These are phyloP conservation scores for Harpalus rufipes DNA, from an alignment of 2,888 invertebrate genomes.

Conservation along the genomic window DNA sequence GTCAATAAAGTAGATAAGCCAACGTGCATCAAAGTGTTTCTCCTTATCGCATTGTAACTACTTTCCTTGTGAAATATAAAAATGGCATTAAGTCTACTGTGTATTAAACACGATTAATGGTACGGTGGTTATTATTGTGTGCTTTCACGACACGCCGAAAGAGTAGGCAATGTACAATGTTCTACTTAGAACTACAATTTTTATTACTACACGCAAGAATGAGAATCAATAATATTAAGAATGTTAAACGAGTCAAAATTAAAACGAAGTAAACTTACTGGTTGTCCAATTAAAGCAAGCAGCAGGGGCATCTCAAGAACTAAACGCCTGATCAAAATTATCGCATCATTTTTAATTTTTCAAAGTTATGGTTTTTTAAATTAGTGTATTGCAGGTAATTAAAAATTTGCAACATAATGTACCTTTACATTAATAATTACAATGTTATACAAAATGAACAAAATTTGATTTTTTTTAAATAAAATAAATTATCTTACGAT, in stretches of 20 bases:
- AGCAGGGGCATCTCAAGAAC: no score
- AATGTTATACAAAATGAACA: no score
- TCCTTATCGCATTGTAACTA: slow-evolving; percentile 52
- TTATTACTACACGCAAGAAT: slow-evolving; percentile 38
- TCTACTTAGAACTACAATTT: slow-evolving; percentile 13
- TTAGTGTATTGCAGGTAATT: no score
- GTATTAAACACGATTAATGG: slow-evolving; percentile 59
- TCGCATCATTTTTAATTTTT: no score
- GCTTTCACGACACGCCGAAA: slow-evolving; percentile 43
- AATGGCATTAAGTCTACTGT: slow-evolving; percentile 38
- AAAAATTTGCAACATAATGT: no score
- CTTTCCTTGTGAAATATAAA: slow-evolving; percentile 53
- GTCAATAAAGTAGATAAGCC: slow-evolving; percentile 58
- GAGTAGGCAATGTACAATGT: slow-evolving; percentile 20
- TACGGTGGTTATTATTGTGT: slow-evolving; percentile 38
- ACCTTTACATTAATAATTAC: no score
- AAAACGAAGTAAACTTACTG: not conserved
- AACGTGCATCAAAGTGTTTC: slow-evolving; percentile 53
- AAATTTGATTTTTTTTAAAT: no score
- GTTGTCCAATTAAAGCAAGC: no score
- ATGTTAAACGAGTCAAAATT: not conserved
- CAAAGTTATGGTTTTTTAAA: no score
- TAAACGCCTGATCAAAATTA: no score
- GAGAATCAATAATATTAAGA: slow-evolving; percentile 22
- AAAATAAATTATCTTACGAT: no score